Conservation (phyloP, 2,888 invertebrate species). For the Bombyx huttoni region DNA sequence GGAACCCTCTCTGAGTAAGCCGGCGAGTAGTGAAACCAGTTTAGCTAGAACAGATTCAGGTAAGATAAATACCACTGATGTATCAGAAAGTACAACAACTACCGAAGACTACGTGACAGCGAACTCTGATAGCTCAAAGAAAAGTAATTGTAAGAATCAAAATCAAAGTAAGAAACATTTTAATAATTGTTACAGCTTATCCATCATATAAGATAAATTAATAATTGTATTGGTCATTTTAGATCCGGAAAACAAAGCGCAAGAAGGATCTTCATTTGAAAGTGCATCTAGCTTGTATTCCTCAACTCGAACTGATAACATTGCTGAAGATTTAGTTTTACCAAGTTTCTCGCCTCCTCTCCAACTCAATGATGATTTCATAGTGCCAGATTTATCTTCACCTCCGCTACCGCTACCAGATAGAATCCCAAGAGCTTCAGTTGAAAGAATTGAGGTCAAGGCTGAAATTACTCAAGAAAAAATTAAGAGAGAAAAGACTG, state of each 20-base stretch:
- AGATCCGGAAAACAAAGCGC: slow-evolving; percentile 73
- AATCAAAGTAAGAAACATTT: slow-evolving; percentile 45
- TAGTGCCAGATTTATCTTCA: slow-evolving; percentile 55
- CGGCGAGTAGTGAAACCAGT: slow-evolving; percentile 50
- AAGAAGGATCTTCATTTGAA: slow-evolving; percentile 89
- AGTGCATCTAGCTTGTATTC: slow-evolving; percentile 88
- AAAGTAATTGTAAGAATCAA: slow-evolving; percentile 64
- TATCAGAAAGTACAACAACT: slow-evolving; percentile 89
- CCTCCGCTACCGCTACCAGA: slow-evolving; percentile 61
- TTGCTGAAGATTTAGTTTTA: slow-evolving; percentile 75
- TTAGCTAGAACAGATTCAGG: slow-evolving; percentile 81
- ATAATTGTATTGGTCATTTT: slow-evolving; percentile 16
- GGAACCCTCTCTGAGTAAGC: slow-evolving; percentile 42
- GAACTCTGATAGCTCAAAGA: slow-evolving; percentile 81
- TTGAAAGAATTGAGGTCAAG: slow-evolving; percentile 58
- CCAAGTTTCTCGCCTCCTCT: slow-evolving; percentile 74
- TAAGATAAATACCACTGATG: slow-evolving; percentile 80
- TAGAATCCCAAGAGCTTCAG: slow-evolving; percentile 35
- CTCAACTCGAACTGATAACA: slow-evolving; percentile 79
- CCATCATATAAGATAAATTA: not conserved
- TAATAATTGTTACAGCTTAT: no score
- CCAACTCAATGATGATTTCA: slow-evolving; percentile 62
- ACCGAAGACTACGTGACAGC: slow-evolving; percentile 92
- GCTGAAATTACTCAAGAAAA: slow-evolving; percentile 49
- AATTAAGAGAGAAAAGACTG: slow-evolving; percentile 64